A percentile compares a stretch with the other conserved stretches of the same genome.
Evolutionary conservation across 2,888 invertebrate genomes (phyloP).

Genomic region (Rhimphoctona megacephalus): DNA sequence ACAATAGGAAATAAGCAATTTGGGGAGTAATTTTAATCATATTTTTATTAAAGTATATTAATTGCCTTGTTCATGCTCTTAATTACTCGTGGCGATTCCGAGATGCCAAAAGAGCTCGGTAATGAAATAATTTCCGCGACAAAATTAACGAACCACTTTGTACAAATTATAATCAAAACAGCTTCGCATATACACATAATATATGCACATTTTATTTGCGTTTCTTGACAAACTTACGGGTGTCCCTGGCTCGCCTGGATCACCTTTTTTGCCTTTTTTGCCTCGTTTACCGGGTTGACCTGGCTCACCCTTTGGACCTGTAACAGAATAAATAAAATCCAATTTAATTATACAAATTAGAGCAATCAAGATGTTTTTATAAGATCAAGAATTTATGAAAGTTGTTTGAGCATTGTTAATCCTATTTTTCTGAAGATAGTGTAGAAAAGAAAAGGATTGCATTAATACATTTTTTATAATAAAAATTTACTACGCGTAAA

Average conservation of each 20-base stretch:
- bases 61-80: constrained; percentile 47
- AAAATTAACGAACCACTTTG: constrained; percentile 28
- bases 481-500: background rate
- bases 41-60: background rate
- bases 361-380: background rate
- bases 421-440: background rate
- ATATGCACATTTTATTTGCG: constrained; percentile 6
- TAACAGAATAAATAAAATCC: constrained; percentile 74
- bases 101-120: constrained; percentile 41
- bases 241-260: constrained; percentile 91
- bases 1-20: constrained; percentile 46
- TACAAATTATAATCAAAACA: constrained; percentile 41
- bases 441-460: background rate
- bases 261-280: constrained; percentile 95
- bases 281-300: constrained; percentile 95
- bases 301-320: constrained; percentile 91
- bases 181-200: constrained; percentile 25
- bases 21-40: background rate
- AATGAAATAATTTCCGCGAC: constrained; percentile 29
- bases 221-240: constrained; percentile 88
- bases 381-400: background rate
- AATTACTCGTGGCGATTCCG: constrained; percentile 58
- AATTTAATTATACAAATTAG: background rate
- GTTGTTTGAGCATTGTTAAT: background rate
- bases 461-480: background rate